Base-by-base conservation (phyloP, 2,797 vertebrate species). In the Parauchenoglanis punctatus region DNA sequence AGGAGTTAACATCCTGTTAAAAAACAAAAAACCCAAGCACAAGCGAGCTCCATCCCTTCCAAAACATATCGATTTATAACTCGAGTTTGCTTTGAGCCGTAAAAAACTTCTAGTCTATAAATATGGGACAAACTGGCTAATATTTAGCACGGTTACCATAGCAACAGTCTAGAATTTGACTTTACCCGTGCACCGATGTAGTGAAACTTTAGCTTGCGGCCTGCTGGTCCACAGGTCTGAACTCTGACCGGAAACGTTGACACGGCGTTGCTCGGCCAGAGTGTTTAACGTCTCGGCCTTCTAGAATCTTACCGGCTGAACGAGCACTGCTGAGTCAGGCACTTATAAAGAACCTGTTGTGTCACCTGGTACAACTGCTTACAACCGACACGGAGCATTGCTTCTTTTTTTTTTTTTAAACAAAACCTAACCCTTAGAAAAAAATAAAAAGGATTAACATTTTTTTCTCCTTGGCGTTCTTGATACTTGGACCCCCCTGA, bases 291-390 rank as follows among this genome's bases (percentile, higher is more conserved):
- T 52, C 61, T 28, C 25, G 81, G 28, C 61, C 25, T 67, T 82
- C 40, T 12, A 59, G 56, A 61, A 81, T 7, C 23, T 11, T 23
- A 25, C 59, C 56, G 12, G 58, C 58, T 82, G 59, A 82, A n/a
- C 49, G 11, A 82, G 44, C 61, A 67, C 15, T 31, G 81, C 81
- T 65, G 81, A 82, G 81, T 82, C 40, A 52, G 81, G 25, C 15
- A 1, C 1, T 1, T 65, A 52, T 2, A 67, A 82, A 49, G 65
- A 61, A 46, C 56, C 56, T n/a, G 73, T 15, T 76, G 1, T 31
- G 31, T 76, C 25, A 8, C n/a, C 73, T 76, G 49, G 25, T 80
- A 80, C 56, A 59, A 25, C 77, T 4, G 77, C 18, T 25, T 80
- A 7, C 56, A 59, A 6, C 54, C 31, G 4, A 59, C 31, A 13